These are phyloP conservation scores for Elanoides forficatus DNA, from an alignment of 2,113 vertebrate species.

Conservation along the genomic window DNA sequence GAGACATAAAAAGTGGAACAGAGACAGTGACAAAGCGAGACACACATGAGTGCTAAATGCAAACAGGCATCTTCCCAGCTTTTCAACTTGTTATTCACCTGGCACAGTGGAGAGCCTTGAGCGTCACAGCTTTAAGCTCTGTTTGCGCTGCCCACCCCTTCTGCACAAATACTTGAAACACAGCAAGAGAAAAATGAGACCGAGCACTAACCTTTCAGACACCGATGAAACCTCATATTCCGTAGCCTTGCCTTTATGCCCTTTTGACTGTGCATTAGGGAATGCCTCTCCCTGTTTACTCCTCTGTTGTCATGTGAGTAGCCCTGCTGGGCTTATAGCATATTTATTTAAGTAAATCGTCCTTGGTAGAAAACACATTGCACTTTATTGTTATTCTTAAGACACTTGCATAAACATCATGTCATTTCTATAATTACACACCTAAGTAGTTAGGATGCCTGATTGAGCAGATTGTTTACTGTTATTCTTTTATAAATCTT, in stretches of 20 bases:
- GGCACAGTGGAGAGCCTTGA: not conserved
- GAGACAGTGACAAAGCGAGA: not conserved
- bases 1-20: not conserved
- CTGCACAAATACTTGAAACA: not conserved
- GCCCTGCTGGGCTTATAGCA: not conserved
- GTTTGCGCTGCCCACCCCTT: not conserved
- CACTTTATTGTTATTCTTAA: conserved; percentile 51
- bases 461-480: conserved; percentile 33
- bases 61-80: not conserved
- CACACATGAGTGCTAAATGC: not conserved
- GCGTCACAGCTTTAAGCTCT: not conserved
- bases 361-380: conserved; percentile 20
- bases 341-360: conserved; percentile 40
- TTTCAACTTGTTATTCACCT: not conserved
- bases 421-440: conserved; percentile 44
- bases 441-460: conserved; percentile 14
- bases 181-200: not conserved
- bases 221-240: not conserved
- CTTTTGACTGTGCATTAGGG: conserved; percentile 54
- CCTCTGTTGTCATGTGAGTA: not conserved
- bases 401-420: conserved; percentile 40
- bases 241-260: not conserved
- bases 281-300: conserved; percentile 21
- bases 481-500: not conserved
- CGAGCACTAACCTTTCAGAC: not conserved